These are phyloP conservation scores for Neria commutata DNA, from an alignment of 2,888 invertebrate species.

Conservation along the genomic window DNA sequence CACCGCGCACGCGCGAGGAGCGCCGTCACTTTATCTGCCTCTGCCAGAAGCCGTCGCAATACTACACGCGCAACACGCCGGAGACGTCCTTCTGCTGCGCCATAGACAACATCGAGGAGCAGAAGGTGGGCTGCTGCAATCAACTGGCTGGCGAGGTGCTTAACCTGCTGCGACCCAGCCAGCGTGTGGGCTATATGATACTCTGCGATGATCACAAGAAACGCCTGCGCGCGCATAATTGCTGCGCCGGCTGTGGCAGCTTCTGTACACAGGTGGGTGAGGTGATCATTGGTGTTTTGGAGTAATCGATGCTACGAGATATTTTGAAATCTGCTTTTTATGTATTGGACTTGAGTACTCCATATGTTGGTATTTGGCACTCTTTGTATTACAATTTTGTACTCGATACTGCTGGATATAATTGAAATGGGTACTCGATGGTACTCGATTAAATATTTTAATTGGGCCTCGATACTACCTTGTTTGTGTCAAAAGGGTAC, in stretches of 20 bases:
- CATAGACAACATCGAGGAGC: conserved; percentile 75
- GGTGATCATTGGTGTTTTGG: too few relatives aligned
- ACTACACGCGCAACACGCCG: conserved; percentile 65
- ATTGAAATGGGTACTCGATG: too few relatives aligned
- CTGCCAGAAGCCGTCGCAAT: conserved; percentile 64
- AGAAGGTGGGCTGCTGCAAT: conserved; percentile 82
- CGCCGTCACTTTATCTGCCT: conserved; percentile 59
- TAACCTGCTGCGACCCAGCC: conserved; percentile 72
- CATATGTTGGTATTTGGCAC: too few relatives aligned
- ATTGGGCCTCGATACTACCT: neutral
- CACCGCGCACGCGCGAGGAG: conserved; percentile 1
- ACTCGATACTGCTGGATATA: too few relatives aligned
- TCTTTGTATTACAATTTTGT: too few relatives aligned
- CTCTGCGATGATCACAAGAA: conserved; percentile 80
- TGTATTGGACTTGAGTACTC: too few relatives aligned
- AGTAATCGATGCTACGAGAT: too few relatives aligned
- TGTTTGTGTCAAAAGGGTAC: neutral
- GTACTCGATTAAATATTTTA: neutral
- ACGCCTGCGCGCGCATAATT: conserved; percentile 79
- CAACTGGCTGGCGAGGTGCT: conserved; percentile 66
- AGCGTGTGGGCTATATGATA: conserved; percentile 78
- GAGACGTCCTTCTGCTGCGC: conserved; percentile 69
- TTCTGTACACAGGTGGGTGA: conserved; percentile 82
- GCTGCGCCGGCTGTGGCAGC: conserved; percentile 87
- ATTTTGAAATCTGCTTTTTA: too few relatives aligned